These are phyloP conservation scores for Ptilorrhoa leucosticta DNA, from an alignment of 2,113 vertebrate species.

Conservation along the genomic window DNA sequence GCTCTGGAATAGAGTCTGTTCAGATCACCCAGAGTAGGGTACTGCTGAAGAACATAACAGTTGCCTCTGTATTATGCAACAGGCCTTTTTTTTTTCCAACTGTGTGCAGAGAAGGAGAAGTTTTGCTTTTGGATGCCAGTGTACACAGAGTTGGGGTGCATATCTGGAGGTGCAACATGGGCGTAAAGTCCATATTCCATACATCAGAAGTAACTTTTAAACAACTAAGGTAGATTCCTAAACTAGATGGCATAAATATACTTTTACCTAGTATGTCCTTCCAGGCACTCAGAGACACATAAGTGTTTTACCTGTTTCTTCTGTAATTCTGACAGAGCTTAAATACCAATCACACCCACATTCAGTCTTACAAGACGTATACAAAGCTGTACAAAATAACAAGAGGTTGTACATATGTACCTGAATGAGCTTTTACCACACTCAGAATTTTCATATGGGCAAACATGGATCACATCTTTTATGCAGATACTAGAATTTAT, in stretches of 20 bases:
- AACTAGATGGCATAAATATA: background rate
- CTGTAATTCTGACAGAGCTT: background rate
- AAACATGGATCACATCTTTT: background rate
- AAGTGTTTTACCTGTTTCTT: background rate
- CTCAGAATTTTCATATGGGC: background rate
- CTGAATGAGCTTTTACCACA: background rate
- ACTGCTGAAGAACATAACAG: background rate
- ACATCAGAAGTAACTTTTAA: background rate
- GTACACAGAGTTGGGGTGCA: fast-evolving
- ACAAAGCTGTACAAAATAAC: background rate
- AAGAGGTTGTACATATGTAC: background rate
- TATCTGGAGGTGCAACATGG: background rate
- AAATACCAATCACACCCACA: background rate
- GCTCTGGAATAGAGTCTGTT: background rate
- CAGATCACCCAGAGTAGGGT: background rate
- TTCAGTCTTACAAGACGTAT: background rate
- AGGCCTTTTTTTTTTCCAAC: background rate
- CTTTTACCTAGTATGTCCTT: background rate
- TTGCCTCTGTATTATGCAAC: background rate
- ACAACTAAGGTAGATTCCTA: background rate
- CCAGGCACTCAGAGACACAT: background rate
- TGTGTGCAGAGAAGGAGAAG: background rate
- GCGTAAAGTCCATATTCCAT: background rate
- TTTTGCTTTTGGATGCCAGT: background rate
- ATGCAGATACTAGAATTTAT: background rate